These are phyloP conservation scores for Anagrus nilaparvatae DNA, from an alignment of 1,140 invertebrate genomes.

Conservation along the genomic window DNA sequence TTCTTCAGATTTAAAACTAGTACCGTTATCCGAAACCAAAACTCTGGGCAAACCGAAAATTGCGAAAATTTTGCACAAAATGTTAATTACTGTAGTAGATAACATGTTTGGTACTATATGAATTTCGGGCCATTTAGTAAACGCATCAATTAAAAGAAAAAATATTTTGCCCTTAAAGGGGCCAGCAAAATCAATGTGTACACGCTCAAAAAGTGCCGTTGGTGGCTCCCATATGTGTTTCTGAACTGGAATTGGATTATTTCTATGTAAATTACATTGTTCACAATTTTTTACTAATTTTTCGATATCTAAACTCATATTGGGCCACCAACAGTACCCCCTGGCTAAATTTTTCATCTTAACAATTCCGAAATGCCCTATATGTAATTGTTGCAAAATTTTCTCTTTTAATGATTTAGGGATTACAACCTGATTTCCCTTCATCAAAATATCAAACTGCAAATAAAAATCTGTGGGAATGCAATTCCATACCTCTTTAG, in stretches of 20 bases:
- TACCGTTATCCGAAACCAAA: conserved; percentile 22
- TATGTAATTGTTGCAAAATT: conserved; percentile 28
- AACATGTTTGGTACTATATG: conserved; percentile 6
- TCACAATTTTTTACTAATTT: conserved; percentile 13
- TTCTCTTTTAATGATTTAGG: conserved; percentile 21
- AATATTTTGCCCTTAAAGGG: conserved; percentile 18
- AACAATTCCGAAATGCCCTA: conserved; percentile 33
- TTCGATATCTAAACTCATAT: conserved; percentile 35
- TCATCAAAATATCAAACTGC: conserved; percentile 4
- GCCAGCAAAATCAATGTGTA: conserved; percentile 28
- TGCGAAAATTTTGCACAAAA: no score
- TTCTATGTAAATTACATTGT: conserved; percentile 20
- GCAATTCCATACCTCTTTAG: no score
- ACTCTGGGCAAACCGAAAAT: no score
- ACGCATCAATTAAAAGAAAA: conserved; percentile 25
- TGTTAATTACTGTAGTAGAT: no score
- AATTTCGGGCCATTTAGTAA: conserved; percentile 23
- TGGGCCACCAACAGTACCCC: conserved; percentile 37
- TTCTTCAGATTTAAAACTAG: conserved; percentile 18
- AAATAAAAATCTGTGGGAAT: no score
- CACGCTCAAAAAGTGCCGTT: conserved; percentile 31
- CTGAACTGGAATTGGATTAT: conserved; percentile 19
- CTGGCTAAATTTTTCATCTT: conserved; percentile 36
- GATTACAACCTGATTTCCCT: conserved; percentile 28
- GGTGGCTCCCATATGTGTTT: conserved; percentile 27